Evolutionary conservation across 2,888 invertebrate genomes (phyloP).

Genomic region (Cryptops parisi): DNA sequence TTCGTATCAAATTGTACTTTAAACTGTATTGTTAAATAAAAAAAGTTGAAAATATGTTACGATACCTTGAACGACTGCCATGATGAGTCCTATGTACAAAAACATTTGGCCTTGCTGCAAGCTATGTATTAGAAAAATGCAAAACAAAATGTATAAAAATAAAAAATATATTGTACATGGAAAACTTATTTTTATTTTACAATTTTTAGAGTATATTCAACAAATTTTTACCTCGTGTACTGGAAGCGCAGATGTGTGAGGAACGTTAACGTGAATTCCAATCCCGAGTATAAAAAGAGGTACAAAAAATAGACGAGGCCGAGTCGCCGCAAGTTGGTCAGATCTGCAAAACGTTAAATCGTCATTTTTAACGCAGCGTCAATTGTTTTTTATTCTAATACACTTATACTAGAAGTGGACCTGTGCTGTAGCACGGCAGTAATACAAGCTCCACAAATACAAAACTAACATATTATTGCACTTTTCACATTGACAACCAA

Average conservation of each 20-base stretch:
- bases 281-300: constrained; percentile 83
- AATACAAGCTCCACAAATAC: too few species aligned
- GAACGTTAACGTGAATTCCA: constrained; percentile 96
- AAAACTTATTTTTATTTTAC: not conserved
- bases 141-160: too few species aligned
- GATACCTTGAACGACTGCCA: constrained; percentile 64
- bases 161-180: not conserved
- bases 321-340: constrained; percentile 46
- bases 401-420: too few species aligned
- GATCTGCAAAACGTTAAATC: constrained; percentile 39
- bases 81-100: constrained; percentile 75
- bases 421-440: too few species aligned
- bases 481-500: too few species aligned
- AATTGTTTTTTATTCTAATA: too few species aligned
- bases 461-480: too few species aligned
- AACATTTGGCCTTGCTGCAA: constrained; percentile 99
- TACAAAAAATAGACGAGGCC: constrained; percentile 70
- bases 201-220: not conserved
- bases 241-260: constrained; percentile 82
- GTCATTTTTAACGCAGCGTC: not conserved
- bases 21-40: too few species aligned
- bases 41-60: too few species aligned
- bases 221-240: constrained; percentile 43
- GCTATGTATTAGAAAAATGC: constrained; percentile 34
- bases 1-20: too few species aligned